Percentiles rank a stretch among this genome's conserved stretches.
Evolutionary conservation across 2,113 vertebrate species (phyloP).

Genomic region (Callorhinus ursinus): DNA sequence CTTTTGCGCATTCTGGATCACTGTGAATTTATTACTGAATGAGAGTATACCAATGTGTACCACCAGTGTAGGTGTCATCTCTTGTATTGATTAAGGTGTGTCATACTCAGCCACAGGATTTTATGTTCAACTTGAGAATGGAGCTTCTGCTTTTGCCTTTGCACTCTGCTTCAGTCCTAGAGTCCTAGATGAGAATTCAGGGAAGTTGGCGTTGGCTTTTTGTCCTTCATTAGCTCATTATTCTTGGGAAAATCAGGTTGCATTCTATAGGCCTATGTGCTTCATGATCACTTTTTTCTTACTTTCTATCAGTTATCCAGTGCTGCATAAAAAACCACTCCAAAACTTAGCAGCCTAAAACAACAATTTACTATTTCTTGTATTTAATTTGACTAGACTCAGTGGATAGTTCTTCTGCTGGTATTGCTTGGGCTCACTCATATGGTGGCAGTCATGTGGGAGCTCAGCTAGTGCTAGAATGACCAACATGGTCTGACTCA

Average conservation of each 20-base stretch:
- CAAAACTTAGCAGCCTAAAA: background rate
- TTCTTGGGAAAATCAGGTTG: background rate
- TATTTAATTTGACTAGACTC: background rate
- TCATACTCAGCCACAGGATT: background rate
- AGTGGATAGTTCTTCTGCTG: background rate
- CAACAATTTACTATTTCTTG: background rate
- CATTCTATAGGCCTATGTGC: background rate
- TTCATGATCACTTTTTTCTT: background rate
- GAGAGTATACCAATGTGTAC: background rate
- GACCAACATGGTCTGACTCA: background rate
- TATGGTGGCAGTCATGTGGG: background rate
- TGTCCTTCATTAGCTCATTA: background rate
- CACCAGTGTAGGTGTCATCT: background rate
- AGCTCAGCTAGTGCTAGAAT: background rate
- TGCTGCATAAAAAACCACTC: background rate
- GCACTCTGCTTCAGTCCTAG: background rate
- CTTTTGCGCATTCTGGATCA: background rate
- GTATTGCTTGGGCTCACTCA: background rate
- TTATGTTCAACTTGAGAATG: background rate
- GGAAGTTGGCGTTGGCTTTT: background rate
- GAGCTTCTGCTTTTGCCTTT: background rate
- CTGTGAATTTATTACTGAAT: background rate
- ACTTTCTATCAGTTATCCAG: background rate
- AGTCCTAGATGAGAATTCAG: background rate
- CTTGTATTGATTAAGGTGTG: background rate